Evolutionary conservation across 2,888 invertebrate species (phyloP).

Genomic region (Rhagonycha lutea): DNA sequence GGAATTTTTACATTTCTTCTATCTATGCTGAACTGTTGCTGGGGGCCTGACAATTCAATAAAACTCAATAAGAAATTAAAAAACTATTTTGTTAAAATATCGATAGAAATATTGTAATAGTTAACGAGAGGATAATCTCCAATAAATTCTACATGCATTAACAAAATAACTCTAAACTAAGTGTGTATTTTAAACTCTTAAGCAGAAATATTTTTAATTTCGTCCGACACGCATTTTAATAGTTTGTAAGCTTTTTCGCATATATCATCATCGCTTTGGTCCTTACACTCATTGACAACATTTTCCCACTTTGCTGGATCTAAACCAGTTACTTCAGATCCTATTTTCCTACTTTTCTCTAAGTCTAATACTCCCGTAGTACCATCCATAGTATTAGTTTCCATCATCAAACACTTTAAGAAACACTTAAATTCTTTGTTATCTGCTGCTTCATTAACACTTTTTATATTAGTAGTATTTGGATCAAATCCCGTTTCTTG

Average conservation of each 20-base stretch:
- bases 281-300: not conserved
- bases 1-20: no score
- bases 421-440: not conserved
- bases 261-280: not conserved
- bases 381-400: not conserved
- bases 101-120: no score
- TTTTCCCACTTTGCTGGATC: not conserved
- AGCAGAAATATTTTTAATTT: not conserved
- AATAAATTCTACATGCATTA: no score
- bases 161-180: not conserved
- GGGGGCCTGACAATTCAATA: no score
- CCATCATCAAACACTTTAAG: not conserved
- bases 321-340: not conserved
- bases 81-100: no score
- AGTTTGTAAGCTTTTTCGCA: not conserved
- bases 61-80: no score
- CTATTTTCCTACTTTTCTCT: not conserved
- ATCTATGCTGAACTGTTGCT: no score
- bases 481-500: not conserved
- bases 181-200: not conserved
- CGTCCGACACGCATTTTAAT: not conserved
- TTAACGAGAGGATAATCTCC: no score
- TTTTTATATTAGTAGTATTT: not conserved
- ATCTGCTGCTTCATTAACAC: not conserved
- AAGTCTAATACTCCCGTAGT: not conserved